Percentiles rank a stretch among this genome's conserved stretches.
phyloP scores from a whole-genome alignment of 2,113 vertebrate genomes.

The Lota lota region DNA sequence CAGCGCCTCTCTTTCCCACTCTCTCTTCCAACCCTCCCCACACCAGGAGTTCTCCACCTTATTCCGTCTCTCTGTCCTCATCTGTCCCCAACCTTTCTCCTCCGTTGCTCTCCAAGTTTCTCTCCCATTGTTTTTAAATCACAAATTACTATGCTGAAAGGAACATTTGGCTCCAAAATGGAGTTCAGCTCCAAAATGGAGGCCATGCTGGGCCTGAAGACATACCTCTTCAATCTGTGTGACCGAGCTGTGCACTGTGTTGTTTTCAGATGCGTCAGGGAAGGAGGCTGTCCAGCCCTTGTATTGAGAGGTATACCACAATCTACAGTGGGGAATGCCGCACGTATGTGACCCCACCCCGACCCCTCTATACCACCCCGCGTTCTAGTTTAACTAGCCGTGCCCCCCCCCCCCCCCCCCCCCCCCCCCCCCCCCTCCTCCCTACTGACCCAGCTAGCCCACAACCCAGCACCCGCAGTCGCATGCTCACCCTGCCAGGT shows the following conservation, averaged over 20 bases:
- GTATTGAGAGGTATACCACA: constrained; percentile 93
- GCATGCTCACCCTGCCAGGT: constrained; percentile 5
- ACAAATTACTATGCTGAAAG: not conserved
- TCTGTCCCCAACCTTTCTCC: not conserved
- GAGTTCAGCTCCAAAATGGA: not conserved
- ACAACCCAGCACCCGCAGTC: constrained; percentile 10
- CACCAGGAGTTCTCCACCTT: too few relatives aligned
- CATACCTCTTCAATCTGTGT: constrained; percentile 36
- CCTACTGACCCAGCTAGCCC: not conserved
- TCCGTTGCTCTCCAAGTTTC: not conserved
- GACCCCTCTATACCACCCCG: not conserved
- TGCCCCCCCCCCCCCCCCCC: not conserved
- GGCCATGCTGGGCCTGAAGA: too few relatives aligned
- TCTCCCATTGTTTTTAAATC: not conserved
- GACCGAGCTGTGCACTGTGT: constrained; percentile 87
- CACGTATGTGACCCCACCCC: constrained; percentile 83
- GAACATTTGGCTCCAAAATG: constrained; percentile 20
- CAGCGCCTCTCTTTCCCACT: too few relatives aligned
- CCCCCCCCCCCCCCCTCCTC: not conserved
- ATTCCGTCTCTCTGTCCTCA: too few relatives aligned
- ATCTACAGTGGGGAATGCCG: constrained; percentile 87
- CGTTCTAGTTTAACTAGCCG: not conserved
- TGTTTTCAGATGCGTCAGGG: constrained; percentile 95
- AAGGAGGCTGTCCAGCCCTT: constrained; percentile 94
- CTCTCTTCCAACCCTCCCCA: too few relatives aligned